Evolutionary conservation across 2,888 invertebrate genomes (phyloP).

Genomic region (Mimumesa dahlbomi): DNA sequence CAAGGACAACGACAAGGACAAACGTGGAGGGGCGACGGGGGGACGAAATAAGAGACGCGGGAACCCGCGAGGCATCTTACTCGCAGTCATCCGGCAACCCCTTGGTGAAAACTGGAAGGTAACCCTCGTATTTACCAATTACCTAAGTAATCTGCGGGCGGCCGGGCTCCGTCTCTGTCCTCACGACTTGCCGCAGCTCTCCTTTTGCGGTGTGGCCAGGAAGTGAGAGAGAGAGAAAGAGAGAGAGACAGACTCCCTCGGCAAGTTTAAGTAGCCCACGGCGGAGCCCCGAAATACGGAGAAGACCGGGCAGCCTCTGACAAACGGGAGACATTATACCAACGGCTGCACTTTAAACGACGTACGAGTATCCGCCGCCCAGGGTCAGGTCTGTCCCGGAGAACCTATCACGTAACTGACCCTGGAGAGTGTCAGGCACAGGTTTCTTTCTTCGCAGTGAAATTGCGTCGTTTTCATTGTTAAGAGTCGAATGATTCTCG

Average conservation of each 20-base stretch:
- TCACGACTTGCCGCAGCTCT: constrained; percentile 67
- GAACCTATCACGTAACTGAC: too few relatives aligned
- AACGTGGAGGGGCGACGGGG: neutral
- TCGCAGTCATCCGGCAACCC: constrained; percentile 66
- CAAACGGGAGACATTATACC: constrained; percentile 59
- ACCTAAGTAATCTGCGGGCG: constrained; percentile 80
- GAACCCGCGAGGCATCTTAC: constrained; percentile 69
- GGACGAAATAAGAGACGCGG: constrained; percentile 7
- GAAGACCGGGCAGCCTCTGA: constrained; percentile 46
- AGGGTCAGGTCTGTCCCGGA: constrained; percentile 1
- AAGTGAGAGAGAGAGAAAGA: too few relatives aligned
- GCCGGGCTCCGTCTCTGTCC: constrained; percentile 73
- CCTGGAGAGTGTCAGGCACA: too few relatives aligned
- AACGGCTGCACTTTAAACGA: constrained; percentile 41
- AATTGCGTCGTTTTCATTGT: too few relatives aligned
- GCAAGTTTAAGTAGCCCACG: constrained; percentile 66
- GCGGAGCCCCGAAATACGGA: constrained; percentile 46
- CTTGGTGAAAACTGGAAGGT: constrained; percentile 72
- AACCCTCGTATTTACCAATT: constrained; percentile 80
- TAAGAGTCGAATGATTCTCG: too few relatives aligned
- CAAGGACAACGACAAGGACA: neutral
- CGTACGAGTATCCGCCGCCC: constrained; percentile 35
- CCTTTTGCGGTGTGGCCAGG: constrained; percentile 60
- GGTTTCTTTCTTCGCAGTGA: too few relatives aligned
- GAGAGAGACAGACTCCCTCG: constrained; percentile 54